A percentile compares a stretch with the other conserved stretches of the same genome.
These are phyloP conservation scores for Bombycilla garrulus DNA, from an alignment of 2,113 vertebrate genomes.

Conservation along the genomic window DNA sequence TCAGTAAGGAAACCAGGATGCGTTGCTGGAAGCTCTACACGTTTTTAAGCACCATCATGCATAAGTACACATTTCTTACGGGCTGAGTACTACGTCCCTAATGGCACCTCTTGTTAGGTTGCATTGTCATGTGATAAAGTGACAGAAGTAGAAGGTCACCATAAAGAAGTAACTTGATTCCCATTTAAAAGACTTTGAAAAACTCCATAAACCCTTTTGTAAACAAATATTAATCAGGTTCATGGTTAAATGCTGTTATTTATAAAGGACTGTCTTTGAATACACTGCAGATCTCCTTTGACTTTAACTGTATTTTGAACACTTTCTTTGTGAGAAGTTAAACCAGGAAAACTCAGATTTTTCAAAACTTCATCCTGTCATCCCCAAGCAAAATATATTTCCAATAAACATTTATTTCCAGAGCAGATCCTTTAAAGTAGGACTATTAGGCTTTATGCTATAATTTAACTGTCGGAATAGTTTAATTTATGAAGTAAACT, in stretches of 20 bases:
- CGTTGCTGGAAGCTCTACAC: neutral
- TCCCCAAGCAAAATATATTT: neutral
- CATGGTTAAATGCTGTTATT: neutral
- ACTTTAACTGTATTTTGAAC: neutral
- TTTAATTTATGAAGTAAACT: constrained; percentile 31
- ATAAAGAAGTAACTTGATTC: neutral
- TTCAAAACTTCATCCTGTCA: constrained; percentile 22
- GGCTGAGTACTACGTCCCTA: accelerated
- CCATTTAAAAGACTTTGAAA: neutral
- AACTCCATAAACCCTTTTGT: neutral
- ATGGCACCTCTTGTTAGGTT: neutral
- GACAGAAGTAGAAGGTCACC: neutral
- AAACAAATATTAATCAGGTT: constrained; percentile 22
- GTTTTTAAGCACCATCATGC: neutral
- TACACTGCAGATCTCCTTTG: neutral
- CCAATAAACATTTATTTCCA: neutral
- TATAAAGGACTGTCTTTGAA: neutral
- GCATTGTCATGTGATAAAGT: neutral
- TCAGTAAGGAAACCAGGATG: neutral
- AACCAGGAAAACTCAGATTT: neutral
- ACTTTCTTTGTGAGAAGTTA: neutral
- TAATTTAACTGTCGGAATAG: constrained; percentile 10
- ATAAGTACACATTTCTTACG: neutral
- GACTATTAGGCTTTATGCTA: neutral
- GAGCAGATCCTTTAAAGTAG: neutral